phyloP scores from a whole-genome alignment of 2,888 invertebrate species.

The Dasypolia templi region DNA sequence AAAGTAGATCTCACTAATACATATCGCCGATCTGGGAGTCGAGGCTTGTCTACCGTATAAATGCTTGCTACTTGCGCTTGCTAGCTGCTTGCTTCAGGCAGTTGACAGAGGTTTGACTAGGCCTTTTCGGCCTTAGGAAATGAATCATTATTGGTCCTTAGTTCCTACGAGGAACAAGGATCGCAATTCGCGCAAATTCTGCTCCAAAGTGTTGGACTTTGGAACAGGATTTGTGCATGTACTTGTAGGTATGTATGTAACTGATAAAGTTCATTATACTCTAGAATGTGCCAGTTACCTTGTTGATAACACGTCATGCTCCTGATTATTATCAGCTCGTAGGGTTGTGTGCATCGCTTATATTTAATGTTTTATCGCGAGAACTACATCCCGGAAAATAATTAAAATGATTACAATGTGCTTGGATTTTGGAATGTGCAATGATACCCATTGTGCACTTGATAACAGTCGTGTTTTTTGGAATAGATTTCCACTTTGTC shows the following conservation, averaged over 20 bases:
- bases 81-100: not conserved
- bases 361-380: conserved; percentile 34
- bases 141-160: not conserved
- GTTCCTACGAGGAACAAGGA: not conserved
- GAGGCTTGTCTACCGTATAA: not conserved
- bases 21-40: not conserved
- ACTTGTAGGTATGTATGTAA: not conserved
- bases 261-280: conserved; percentile 36
- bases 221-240: no score
- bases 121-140: not conserved
- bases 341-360: conserved; percentile 10
- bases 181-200: not conserved
- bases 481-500: not conserved
- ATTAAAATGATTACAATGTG: conserved; percentile 32
- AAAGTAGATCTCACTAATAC: not conserved
- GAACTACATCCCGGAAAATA: conserved; percentile 53
- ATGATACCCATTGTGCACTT: no score
- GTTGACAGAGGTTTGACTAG: not conserved
- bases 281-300: conserved; percentile 31
- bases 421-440: no score
- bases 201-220: conserved; percentile 6
- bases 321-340: conserved; percentile 44
- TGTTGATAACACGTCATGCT: conserved; percentile 30
- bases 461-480: not conserved
- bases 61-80: no score